Conservation (phyloP, 1,140 invertebrate genomes). For the Aphelinus certus region DNA sequence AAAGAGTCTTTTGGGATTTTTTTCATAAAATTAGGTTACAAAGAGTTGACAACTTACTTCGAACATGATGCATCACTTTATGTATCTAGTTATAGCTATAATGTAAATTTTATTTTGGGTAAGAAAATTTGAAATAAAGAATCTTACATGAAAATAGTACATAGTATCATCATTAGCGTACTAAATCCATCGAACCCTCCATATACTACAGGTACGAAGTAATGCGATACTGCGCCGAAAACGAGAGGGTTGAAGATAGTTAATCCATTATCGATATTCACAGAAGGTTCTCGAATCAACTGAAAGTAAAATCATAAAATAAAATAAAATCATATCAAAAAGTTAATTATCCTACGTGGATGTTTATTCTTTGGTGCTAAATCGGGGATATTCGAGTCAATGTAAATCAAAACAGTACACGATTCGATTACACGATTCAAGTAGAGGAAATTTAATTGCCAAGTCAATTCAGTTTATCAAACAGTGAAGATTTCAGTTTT, state of each 20-base stretch:
- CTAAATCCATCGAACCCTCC: slow-evolving; percentile 54
- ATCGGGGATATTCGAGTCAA: not conserved
- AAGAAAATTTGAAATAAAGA: not conserved
- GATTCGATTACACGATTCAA: too few species aligned
- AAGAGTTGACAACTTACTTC: too few species aligned
- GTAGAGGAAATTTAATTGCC: too few species aligned
- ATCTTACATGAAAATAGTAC: slow-evolving; percentile 53
- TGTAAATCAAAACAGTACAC: too few species aligned
- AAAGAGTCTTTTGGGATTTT: too few species aligned
- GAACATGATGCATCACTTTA: too few species aligned
- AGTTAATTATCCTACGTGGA: not conserved
- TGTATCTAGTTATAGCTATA: too few species aligned
- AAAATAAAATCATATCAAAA: too few species aligned
- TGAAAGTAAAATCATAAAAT: slow-evolving; percentile 43
- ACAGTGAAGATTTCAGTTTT: too few species aligned
- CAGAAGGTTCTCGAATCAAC: slow-evolving; percentile 54
- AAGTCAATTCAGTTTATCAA: too few species aligned
- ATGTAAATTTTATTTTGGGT: not conserved
- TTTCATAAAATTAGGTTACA: too few species aligned
- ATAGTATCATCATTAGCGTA: slow-evolving; percentile 47
- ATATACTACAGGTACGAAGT: slow-evolving; percentile 54
- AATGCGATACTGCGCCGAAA: slow-evolving; percentile 59
- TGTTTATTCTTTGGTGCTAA: not conserved
- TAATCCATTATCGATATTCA: slow-evolving; percentile 56
- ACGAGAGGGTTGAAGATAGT: slow-evolving; percentile 63